Evolutionary conservation across 2,113 vertebrate species (phyloP).

Genomic region (Colius striatus): DNA sequence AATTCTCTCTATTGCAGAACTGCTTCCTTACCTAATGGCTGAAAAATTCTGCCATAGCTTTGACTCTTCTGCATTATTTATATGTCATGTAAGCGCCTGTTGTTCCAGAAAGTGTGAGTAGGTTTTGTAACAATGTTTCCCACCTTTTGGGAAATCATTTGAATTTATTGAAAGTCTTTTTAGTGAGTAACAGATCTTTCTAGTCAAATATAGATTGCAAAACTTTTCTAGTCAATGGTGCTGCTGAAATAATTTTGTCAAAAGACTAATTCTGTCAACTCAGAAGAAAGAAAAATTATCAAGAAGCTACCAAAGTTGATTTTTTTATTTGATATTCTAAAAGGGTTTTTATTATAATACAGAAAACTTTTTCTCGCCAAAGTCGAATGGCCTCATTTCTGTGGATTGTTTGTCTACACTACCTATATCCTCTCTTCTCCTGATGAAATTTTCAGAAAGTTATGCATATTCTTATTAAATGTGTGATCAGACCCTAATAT

Average conservation of each 20-base stretch:
- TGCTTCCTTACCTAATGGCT: neutral
- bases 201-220: neutral
- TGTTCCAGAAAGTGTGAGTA: neutral
- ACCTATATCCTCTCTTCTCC: neutral
- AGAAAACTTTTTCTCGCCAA: neutral
- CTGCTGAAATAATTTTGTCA: neutral
- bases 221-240: neutral
- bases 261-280: neutral
- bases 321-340: neutral
- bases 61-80: neutral
- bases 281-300: neutral
- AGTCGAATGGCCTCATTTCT: neutral
- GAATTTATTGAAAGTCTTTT: neutral
- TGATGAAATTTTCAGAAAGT: slow-evolving; percentile 16
- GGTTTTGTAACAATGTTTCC: neutral
- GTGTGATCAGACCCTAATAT: slow-evolving; percentile 40
- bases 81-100: neutral
- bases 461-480: slow-evolving; percentile 52
- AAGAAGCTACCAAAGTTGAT: neutral
- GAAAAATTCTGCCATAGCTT: neutral
- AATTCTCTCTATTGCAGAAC: neutral
- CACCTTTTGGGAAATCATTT: neutral
- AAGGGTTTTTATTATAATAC: neutral
- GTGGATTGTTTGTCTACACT: neutral
- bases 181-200: neutral